phyloP scores from a whole-genome alignment of 2,113 vertebrate genomes.

The Aegithalos caudatus region DNA sequence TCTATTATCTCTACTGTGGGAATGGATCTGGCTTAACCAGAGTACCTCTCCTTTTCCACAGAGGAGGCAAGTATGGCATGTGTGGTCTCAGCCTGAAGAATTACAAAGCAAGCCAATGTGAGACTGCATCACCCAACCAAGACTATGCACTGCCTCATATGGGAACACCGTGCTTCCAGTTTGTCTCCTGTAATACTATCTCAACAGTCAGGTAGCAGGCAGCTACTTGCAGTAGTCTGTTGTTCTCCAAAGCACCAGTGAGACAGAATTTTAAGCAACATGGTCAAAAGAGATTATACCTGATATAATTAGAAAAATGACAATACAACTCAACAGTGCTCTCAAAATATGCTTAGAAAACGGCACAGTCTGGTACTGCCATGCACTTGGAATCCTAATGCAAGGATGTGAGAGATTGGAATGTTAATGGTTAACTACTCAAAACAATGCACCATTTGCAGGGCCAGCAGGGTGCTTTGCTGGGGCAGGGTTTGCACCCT shows the following conservation, averaged over 20 bases:
- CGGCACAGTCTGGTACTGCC: not conserved
- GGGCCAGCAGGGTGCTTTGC: not conserved
- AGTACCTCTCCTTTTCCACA: not conserved
- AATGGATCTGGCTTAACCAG: not conserved
- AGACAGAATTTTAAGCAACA: not conserved
- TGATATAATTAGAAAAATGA: not conserved
- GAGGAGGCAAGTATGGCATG: not conserved
- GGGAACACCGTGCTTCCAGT: not conserved
- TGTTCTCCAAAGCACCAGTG: not conserved
- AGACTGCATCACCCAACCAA: not conserved
- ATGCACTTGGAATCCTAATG: not conserved
- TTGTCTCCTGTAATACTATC: not conserved
- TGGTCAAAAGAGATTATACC: not conserved
- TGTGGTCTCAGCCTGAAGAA: not conserved
- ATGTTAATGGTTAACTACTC: not conserved
- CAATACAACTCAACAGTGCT: not conserved
- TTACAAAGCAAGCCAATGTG: not conserved
- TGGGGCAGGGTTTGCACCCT: rapidly evolving
- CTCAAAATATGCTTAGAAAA: not conserved
- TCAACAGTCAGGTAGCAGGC: not conserved
- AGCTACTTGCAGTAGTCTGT: not conserved
- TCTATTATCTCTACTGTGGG: not conserved
- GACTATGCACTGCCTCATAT: not conserved
- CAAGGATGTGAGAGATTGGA: not conserved
- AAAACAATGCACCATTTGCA: not conserved